Evolutionary conservation across 2,888 invertebrate genomes (phyloP).

Genomic region (Pristionchus mayeri): DNA sequence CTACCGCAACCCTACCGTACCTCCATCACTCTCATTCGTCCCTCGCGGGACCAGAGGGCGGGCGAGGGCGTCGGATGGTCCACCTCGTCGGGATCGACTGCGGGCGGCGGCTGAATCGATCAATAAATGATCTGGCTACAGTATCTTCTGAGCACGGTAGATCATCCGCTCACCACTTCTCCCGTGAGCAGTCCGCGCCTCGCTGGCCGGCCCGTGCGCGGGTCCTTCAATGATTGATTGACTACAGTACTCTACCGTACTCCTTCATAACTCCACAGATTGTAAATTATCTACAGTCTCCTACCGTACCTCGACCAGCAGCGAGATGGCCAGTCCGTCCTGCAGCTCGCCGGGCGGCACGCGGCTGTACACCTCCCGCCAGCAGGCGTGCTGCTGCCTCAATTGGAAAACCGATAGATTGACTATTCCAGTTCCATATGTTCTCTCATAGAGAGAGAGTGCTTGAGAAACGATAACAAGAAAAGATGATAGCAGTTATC

Average conservation of each 20-base stretch:
- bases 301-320: conserved; percentile 68
- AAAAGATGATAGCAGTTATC: no score
- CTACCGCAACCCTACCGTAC: conserved; percentile 22
- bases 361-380: conserved; percentile 47
- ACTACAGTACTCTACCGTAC: conserved; percentile 20
- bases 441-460: no score
- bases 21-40: conserved; percentile 11
- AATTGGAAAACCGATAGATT: no score
- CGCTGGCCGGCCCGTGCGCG: conserved; percentile 23
- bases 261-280: not conserved
- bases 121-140: not conserved
- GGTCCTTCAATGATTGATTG: not conserved
- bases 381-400: conserved; percentile 43
- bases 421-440: no score
- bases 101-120: conserved; percentile 15
- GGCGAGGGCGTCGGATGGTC: conserved; percentile 29
- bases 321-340: conserved; percentile 60
- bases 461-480: no score
- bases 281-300: no score
- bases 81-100: conserved; percentile 19
- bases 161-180: conserved; percentile 2
- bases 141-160: not conserved
- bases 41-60: conserved; percentile 22
- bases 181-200: conserved; percentile 10
- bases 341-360: conserved; percentile 50